Percentiles rank a stretch among this genome's conserved stretches.
phyloP scores from a whole-genome alignment of 53 echinoderm and acorn worm species.

The Holothuria scabra region DNA sequence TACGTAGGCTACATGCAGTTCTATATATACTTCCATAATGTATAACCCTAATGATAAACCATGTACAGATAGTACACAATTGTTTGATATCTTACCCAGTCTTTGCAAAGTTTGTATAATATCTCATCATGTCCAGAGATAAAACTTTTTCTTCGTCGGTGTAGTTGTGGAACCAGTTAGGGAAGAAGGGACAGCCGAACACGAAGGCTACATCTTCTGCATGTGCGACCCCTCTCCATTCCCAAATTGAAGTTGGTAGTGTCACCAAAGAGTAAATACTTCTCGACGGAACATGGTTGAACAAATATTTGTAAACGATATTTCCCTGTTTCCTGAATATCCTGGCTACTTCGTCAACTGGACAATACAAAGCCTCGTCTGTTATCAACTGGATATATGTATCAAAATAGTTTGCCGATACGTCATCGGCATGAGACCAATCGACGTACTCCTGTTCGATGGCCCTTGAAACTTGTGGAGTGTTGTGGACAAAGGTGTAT shows the following conservation, averaged over 20 bases:
- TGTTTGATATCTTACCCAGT: constrained; percentile 60
- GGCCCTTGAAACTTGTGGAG: constrained; percentile 50
- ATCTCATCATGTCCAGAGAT: constrained; percentile 65
- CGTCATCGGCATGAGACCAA: constrained; percentile 63
- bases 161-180: constrained; percentile 13
- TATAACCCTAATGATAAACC: no score
- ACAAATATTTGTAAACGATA: constrained; percentile 51
- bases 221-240: constrained; percentile 56
- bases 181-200: constrained; percentile 55
- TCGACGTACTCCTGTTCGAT: constrained; percentile 67
- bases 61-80: no score
- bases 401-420: constrained; percentile 61
- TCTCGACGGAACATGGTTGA: constrained; percentile 64
- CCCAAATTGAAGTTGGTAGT: constrained; percentile 11
- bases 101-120: constrained; percentile 80
- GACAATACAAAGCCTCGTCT: constrained; percentile 65
- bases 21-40: background rate
- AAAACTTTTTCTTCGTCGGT: constrained; percentile 61
- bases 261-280: constrained; percentile 37
- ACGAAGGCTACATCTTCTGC: constrained; percentile 69
- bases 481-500: constrained; percentile 41
- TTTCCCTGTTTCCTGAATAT: constrained; percentile 25
- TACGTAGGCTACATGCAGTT: no score
- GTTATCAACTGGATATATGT: constrained; percentile 48
- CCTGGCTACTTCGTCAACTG: constrained; percentile 53